These are phyloP conservation scores for Caenorhabditis virilis DNA, from an alignment of 2,888 invertebrate species.

Conservation along the genomic window DNA sequence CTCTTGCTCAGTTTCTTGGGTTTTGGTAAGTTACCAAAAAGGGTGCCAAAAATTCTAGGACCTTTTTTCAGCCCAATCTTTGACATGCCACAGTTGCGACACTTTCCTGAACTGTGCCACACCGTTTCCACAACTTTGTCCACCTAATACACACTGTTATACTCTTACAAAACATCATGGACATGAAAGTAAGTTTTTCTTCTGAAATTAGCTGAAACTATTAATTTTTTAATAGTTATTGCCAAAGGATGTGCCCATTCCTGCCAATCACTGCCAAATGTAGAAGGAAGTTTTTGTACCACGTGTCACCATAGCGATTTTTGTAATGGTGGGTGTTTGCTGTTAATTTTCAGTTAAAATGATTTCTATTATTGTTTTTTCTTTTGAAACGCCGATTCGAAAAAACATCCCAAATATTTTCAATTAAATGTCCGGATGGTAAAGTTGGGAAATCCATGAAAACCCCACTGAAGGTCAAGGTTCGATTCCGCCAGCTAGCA, in stretches of 20 bases:
- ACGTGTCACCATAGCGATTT: slow-evolving; percentile 12
- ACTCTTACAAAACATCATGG: slow-evolving; percentile 3
- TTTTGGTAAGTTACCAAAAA: too few species aligned
- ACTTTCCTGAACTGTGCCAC: slow-evolving; percentile 8
- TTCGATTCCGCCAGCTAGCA: too few species aligned
- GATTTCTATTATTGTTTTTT: too few species aligned
- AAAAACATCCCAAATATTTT: too few species aligned
- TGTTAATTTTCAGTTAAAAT: too few species aligned
- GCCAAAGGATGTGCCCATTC: slow-evolving; percentile 24
- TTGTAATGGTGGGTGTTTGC: slow-evolving; percentile 17
- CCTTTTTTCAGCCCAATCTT: slow-evolving; percentile 4
- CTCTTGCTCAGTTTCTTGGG: too few species aligned
- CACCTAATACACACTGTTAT: slow-evolving; percentile 18
- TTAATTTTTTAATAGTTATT: slow-evolving; percentile 1
- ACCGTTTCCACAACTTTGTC: slow-evolving; percentile 18
- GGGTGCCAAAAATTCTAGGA: too few species aligned
- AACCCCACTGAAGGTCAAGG: too few species aligned
- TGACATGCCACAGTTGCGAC: slow-evolving; percentile 25
- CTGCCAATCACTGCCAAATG: not conserved
- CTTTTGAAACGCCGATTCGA: too few species aligned
- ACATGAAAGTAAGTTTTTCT: not conserved
- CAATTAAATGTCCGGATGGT: not conserved
- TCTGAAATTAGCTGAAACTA: not conserved
- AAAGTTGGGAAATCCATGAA: too few species aligned
- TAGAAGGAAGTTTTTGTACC: slow-evolving; percentile 4